Conservation (phyloP, 2,113 vertebrate genomes). For the Strigops habroptila region DNA sequence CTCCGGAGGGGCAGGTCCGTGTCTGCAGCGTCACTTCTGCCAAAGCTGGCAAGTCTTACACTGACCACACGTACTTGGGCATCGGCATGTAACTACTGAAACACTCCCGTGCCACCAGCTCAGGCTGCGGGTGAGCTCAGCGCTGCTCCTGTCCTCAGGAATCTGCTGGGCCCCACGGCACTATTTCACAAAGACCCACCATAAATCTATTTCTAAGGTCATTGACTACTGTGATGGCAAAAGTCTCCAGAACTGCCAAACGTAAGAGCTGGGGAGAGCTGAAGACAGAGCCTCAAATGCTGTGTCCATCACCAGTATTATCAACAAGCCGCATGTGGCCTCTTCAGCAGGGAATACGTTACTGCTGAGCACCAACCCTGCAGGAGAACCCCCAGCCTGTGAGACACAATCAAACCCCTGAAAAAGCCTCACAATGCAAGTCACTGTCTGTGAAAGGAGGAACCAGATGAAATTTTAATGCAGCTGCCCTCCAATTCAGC, state of each 20-base stretch:
- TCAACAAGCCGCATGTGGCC: background rate
- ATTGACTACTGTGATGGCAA: fast-evolving
- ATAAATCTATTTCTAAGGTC: background rate
- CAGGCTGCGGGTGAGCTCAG: background rate
- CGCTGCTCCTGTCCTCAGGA: background rate
- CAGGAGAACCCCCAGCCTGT: background rate
- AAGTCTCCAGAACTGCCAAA: background rate
- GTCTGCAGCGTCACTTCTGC: background rate
- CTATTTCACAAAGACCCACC: background rate
- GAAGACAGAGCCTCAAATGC: background rate
- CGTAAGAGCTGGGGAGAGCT: background rate
- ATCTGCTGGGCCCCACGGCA: fast-evolving
- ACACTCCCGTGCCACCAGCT: background rate
- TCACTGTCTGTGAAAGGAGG: background rate
- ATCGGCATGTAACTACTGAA: fast-evolving
- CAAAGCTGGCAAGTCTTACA: no score
- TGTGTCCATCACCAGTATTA: background rate
- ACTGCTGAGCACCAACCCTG: background rate
- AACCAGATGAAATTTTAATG: background rate
- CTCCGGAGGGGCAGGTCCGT: background rate
- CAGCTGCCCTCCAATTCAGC: background rate
- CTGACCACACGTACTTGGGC: fast-evolving
- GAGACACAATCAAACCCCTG: fast-evolving
- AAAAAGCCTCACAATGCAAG: background rate
- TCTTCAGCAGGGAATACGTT: fast-evolving